Evolutionary conservation across 2,888 invertebrate species (phyloP).

Genomic region (Eumerus sabulonum): DNA sequence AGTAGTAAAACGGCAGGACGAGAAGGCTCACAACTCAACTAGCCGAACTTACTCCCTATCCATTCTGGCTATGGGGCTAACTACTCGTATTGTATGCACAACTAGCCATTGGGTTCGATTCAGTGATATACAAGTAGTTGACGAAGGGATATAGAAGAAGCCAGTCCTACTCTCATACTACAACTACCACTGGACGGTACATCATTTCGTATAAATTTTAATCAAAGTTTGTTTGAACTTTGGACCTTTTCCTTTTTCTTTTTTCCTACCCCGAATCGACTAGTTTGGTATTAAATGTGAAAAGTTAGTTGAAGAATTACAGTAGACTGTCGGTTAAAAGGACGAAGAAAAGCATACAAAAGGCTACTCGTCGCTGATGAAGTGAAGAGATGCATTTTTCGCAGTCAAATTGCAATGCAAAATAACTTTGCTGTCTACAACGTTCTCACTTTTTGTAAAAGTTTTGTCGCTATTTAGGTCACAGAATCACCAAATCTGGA

Average conservation of each 20-base stretch:
- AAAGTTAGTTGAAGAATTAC: conserved; percentile 58
- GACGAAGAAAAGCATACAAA: not conserved
- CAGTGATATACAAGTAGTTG: not conserved
- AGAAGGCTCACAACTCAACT: conserved; percentile 7
- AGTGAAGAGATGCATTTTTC: not conserved
- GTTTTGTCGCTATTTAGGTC: too few relatives aligned
- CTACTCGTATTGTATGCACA: too few relatives aligned
- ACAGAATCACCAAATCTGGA: too few relatives aligned
- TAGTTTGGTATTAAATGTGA: conserved; percentile 59
- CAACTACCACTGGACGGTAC: conserved; percentile 41
- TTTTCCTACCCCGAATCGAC: conserved; percentile 14
- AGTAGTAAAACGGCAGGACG: conserved; percentile 27
- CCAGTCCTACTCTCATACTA: not conserved
- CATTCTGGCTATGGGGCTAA: conserved; percentile 9
- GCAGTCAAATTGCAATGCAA: not conserved
- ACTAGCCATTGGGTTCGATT: conserved; percentile 4
- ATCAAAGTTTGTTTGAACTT: conserved; percentile 68
- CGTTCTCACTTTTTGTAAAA: too few relatives aligned
- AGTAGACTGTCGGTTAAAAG: conserved; percentile 22
- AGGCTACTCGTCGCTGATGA: conserved; percentile 15
- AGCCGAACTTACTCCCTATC: conserved; percentile 29
- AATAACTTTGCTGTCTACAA: too few relatives aligned
- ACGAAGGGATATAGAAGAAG: conserved; percentile 1
- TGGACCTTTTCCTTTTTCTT: conserved; percentile 30
- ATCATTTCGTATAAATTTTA: conserved; percentile 67